Evolutionary conservation across 2,113 vertebrate genomes (phyloP).

Genomic region (Alaudala cheleensis): DNA sequence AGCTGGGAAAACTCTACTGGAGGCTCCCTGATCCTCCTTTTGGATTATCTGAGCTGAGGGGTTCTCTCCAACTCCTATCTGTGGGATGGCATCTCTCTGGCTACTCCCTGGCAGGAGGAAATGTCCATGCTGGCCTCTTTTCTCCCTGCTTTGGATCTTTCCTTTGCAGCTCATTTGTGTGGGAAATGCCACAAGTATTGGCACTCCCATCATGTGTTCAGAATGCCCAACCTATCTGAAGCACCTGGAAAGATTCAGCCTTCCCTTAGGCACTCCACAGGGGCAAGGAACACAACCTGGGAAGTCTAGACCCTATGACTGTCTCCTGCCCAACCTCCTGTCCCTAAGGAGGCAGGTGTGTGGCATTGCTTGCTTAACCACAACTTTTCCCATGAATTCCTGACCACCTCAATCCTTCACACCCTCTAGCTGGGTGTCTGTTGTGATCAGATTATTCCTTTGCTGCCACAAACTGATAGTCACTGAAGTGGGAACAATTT

Average conservation of each 20-base stretch:
- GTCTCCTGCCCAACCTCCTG: neutral
- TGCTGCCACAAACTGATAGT: neutral
- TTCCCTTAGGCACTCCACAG: neutral
- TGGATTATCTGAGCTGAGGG: neutral
- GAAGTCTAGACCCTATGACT: rapidly evolving
- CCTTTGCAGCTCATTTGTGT: neutral
- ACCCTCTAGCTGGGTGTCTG: neutral
- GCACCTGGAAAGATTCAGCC: neutral
- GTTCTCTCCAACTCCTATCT: rapidly evolving
- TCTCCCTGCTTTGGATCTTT: neutral
- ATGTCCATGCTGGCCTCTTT: rapidly evolving
- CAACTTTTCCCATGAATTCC: neutral
- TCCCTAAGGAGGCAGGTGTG: neutral
- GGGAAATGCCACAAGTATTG: neutral
- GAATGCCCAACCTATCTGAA: neutral
- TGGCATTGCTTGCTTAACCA: neutral
- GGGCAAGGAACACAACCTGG: neutral
- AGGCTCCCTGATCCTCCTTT: rapidly evolving
- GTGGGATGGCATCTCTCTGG: rapidly evolving
- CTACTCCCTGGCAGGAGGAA: rapidly evolving
- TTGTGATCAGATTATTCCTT: neutral
- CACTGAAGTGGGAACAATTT: neutral
- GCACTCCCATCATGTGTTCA: neutral
- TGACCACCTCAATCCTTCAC: neutral
- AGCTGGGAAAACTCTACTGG: neutral